Evolutionary conservation across 2,888 invertebrate genomes (phyloP), one percentile per base, ranked within the genome.

Genomic region (Eupsilia transversa): DNA sequence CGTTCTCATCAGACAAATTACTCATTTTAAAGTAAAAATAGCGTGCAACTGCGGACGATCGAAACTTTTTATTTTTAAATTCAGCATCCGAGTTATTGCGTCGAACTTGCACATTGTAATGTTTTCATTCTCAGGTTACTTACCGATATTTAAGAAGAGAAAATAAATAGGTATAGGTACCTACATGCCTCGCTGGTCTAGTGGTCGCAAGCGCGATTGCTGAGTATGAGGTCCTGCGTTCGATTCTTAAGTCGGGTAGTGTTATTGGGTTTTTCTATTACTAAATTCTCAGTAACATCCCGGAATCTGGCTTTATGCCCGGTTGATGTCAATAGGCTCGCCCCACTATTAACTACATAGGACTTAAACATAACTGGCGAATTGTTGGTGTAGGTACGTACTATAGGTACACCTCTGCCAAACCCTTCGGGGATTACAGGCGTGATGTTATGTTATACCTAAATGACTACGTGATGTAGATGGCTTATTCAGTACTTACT

Each of bases 1-100:
- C 17, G 30, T 63, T 59, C 1, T 27, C 49, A 56, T 83, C 60
- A 61, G 38, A 63, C 56, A 66, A 72, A 67, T 79, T 38, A 83
- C 59, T 68, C 65, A 61, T 65, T 66, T 56, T 43, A 9, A 72
- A 56, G 20, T 66, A 79, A 66, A 81, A 74, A 74, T 74, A 74
- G 57, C 84, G 27, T 66, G 74, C 67, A 56, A 57, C 41, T 35
- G 56, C 20, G 57, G 23, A 35, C 46, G 68, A 73, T 56, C 41
- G n/a, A 10, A 54, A 5, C 57, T 49, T 66, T 52, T 70, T 83
- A 67, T 79, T 83, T 63, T 65, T 69, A 69, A 79, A 71, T 68
- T 65, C 38, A 49, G 43, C 72, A 57, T 38, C 35, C 12, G 33
- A 35, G 35, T 72, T 71, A 65, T 61, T 65, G 52, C 56, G 57